Evolutionary conservation across 2,797 vertebrate species (phyloP), one percentile per base, ranked within the genome.

Genomic region (Avahi laniger): DNA sequence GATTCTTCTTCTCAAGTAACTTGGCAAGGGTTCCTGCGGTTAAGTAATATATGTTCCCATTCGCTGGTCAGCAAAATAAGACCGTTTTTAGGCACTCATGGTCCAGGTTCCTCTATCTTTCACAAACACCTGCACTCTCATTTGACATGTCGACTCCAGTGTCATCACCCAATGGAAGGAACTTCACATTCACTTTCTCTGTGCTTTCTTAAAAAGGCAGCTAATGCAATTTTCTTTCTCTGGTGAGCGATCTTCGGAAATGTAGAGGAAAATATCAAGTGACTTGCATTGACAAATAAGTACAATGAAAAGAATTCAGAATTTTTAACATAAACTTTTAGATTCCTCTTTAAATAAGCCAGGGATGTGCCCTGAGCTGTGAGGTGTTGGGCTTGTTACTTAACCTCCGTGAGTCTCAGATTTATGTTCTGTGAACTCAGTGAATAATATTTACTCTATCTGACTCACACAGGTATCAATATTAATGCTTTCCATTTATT

Each of bases 401-500:
- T 46, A 33, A 41, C 1, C 13, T 38, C 26, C 2, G 9, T n/a
- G 7, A 28, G 10, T 50, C 67, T 91, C 14, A 22, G 30, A 35
- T 38, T 28, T 12, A 57, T 1, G 13, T 33, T 70, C 9, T 33
- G 26, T 46, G 41, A 70, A 24, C 41, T 65, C 43, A 46, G 50
- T 81, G 78, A 96, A 95, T 87, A 93, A 98, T 93, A 92, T 91
- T 96, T 95, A 85, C 94, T 38, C 95, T 96, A 94, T 80, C 54
- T 63, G 2, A 33, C 33, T 41, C 38, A 46, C 82, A 95, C 92
- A 46, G 63, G n/a, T 28, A 79, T 57, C 82, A 57, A 30, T 33
- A 80, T 38, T 33, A 73, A 61, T 35, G 26, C 38, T 8, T 8
- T 4, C 41, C 5, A 8, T 83, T 52, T 59, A 35, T 63, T 63